These are phyloP conservation scores for Drosophila silvestris DNA, from an alignment of 2,888 invertebrate genomes.

Conservation along the genomic window DNA sequence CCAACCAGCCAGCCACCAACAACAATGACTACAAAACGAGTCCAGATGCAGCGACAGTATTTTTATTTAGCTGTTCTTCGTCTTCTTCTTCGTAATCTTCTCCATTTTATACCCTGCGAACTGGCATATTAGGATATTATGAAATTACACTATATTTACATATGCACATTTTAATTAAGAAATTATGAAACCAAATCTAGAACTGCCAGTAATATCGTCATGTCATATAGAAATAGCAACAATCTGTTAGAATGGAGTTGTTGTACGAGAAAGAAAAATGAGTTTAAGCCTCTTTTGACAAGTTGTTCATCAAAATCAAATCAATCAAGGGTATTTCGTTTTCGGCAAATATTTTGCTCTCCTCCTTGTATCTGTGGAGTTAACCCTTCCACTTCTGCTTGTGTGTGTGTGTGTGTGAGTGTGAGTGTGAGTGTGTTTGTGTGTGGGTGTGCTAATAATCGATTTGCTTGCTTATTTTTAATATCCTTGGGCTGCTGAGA, in stretches of 20 bases:
- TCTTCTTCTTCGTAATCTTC: neutral
- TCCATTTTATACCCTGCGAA: constrained; percentile 15
- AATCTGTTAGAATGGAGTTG: neutral
- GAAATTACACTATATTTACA: neutral
- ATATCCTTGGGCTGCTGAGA: constrained; percentile 60
- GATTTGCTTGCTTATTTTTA: constrained; percentile 76
- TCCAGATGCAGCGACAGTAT: constrained; percentile 68
- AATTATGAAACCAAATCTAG: neutral
- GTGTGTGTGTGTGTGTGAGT: constrained; percentile 5
- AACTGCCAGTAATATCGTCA: neutral
- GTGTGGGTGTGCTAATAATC: constrained; percentile 66
- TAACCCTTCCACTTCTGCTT: constrained; percentile 35
- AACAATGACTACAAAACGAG: constrained; percentile 55
- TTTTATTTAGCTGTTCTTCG: constrained; percentile 15
- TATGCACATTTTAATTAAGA: neutral
- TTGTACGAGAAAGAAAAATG: neutral
- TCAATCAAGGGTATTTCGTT: neutral
- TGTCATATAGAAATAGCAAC: neutral
- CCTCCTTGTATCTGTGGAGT: constrained; percentile 1
- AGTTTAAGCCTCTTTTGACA: neutral
- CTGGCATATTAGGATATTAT: constrained; percentile 1
- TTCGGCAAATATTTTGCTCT: neutral
- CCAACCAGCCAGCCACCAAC: constrained; percentile 43
- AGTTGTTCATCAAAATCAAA: neutral
- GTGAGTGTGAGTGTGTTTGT: constrained; percentile 10